Conservation (phyloP, 2,113 vertebrate genomes). For the Bos taurus region DNA sequence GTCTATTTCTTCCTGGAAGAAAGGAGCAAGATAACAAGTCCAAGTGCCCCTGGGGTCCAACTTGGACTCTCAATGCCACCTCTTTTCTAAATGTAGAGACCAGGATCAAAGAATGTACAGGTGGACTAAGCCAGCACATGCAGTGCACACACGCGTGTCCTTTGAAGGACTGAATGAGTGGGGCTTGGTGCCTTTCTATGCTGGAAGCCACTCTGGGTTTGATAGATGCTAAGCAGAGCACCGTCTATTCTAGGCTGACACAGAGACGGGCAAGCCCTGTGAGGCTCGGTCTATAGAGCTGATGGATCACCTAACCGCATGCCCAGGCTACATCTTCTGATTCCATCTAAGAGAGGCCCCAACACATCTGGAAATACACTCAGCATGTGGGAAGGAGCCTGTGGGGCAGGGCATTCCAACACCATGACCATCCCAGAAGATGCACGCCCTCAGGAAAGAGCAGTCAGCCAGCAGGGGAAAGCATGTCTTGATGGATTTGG, state of each 20-base stretch:
- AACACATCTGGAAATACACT: not conserved
- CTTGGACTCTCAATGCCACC: not conserved
- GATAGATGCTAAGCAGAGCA: not conserved
- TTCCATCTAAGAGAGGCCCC: not conserved
- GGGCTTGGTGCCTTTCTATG: not conserved
- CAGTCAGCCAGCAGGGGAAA: not conserved
- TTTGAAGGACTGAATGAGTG: not conserved
- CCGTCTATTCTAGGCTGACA: not conserved
- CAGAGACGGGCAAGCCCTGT: not conserved
- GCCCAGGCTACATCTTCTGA: not conserved
- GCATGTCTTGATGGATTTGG: not conserved
- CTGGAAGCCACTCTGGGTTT: not conserved
- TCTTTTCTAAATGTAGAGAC: not conserved
- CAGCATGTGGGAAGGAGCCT: not conserved
- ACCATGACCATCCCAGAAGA: not conserved
- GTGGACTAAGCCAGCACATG: not conserved
- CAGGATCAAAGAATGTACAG: not conserved
- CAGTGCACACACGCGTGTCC: too few species aligned
- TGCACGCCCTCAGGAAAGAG: not conserved
- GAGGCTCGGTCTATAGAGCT: not conserved
- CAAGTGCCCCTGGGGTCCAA: not conserved
- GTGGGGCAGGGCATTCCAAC: accelerated
- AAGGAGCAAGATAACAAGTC: not conserved
- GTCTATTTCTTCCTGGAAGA: not conserved
- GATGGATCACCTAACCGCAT: not conserved